Conservation (phyloP, 2,888 invertebrate genomes). For the Tinea trinotella region DNA sequence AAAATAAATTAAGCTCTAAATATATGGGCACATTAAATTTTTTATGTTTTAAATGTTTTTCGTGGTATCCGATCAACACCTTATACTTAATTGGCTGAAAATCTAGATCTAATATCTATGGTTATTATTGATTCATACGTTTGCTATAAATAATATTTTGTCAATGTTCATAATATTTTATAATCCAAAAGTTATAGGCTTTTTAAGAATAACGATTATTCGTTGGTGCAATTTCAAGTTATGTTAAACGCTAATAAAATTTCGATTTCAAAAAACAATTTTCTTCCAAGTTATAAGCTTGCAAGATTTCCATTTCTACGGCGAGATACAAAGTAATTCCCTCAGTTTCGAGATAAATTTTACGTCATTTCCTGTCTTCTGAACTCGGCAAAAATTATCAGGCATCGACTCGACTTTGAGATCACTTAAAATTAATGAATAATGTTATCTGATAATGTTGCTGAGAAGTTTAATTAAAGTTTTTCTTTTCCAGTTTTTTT, state of each 20-base stretch:
- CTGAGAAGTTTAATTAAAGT: constrained; percentile 67
- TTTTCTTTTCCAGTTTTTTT: constrained; percentile 42
- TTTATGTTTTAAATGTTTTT: too few species aligned
- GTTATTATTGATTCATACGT: neutral
- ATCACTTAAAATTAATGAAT: constrained; percentile 70
- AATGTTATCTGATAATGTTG: constrained; percentile 71
- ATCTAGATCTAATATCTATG: too few species aligned
- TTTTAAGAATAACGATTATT: neutral
- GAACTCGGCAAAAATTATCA: constrained; percentile 63
- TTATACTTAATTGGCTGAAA: too few species aligned
- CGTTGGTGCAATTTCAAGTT: constrained; percentile 1
- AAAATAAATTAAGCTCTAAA: too few species aligned
- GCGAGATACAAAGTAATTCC: constrained; percentile 62
- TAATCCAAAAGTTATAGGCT: neutral
- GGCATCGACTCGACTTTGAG: constrained; percentile 53
- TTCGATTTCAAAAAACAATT: constrained; percentile 54
- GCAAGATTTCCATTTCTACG: constrained; percentile 60
- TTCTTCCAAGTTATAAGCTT: constrained; percentile 61
- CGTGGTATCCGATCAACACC: too few species aligned
- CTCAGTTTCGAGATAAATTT: constrained; percentile 63
- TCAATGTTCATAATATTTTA: neutral
- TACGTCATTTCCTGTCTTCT: constrained; percentile 62
- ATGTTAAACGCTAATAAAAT: constrained; percentile 45
- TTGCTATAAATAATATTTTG: neutral
- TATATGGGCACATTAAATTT: too few species aligned